Percentiles rank a stretch among this genome's conserved stretches.
Conservation (phyloP, 1,140 invertebrate species). For the Arctopsyche grandis region DNA sequence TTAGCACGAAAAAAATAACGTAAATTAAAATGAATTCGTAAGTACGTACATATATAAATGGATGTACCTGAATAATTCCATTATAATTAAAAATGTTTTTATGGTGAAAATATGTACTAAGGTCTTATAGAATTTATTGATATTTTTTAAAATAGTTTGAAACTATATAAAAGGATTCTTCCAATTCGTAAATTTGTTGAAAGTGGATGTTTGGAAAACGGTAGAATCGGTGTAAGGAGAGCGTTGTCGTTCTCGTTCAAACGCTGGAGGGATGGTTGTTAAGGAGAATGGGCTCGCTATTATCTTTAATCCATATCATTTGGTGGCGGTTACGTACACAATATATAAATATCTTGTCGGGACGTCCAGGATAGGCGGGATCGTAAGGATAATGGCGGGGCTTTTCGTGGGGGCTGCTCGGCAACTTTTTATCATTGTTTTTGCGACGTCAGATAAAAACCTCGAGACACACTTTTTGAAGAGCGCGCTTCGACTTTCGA, state of each 20-base stretch:
- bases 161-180: too few relatives aligned
- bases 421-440: slow-evolving; percentile 54
- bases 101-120: too few relatives aligned
- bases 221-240: slow-evolving; percentile 41
- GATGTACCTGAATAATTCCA: too few relatives aligned
- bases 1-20: too few relatives aligned
- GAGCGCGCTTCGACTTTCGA: not conserved
- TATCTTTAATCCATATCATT: slow-evolving; percentile 55
- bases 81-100: too few relatives aligned
- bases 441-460: slow-evolving; percentile 43
- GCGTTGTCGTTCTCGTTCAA: slow-evolving; percentile 12
- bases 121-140: too few relatives aligned
- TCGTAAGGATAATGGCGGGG: slow-evolving; percentile 46
- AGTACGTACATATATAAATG: too few relatives aligned
- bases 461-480: slow-evolving; percentile 27
- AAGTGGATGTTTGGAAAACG: not conserved
- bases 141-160: too few relatives aligned
- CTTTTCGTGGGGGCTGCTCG: slow-evolving; percentile 8
- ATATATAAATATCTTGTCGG: slow-evolving; percentile 52
- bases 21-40: too few relatives aligned
- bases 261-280: slow-evolving; percentile 49
- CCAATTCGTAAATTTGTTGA: too few relatives aligned
- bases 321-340: slow-evolving; percentile 53
- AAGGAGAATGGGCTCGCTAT: slow-evolving; percentile 54
- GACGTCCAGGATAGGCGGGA: slow-evolving; percentile 30